phyloP scores from a whole-genome alignment of 2,888 invertebrate species.

The Microctonus brassicae region DNA sequence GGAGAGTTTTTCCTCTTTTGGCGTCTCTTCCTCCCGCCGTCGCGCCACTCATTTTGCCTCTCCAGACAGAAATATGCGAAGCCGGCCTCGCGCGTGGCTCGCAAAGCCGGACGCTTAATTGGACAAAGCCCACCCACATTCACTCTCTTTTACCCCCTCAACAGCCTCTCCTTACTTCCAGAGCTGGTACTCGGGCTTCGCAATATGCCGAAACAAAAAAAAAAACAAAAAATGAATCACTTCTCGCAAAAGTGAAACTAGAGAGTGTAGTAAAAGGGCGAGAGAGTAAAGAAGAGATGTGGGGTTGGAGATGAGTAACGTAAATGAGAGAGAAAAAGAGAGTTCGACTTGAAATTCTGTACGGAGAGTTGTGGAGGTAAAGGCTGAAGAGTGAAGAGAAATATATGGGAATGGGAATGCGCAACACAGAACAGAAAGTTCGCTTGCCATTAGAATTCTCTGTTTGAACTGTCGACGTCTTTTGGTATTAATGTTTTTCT shows the following conservation, averaged over 20 bases:
- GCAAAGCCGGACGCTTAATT: slow-evolving; percentile 68
- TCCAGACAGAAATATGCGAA: slow-evolving; percentile 67
- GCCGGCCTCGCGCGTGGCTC: slow-evolving; percentile 56
- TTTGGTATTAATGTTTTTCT: slow-evolving; percentile 68
- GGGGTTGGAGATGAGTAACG: background rate
- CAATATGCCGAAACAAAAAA: slow-evolving; percentile 63
- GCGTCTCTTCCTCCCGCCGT: slow-evolving; percentile 39
- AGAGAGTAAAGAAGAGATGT: slow-evolving; percentile 34
- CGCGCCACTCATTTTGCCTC: slow-evolving; percentile 49
- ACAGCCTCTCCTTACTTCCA: slow-evolving; percentile 24
- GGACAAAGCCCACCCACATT: slow-evolving; percentile 63
- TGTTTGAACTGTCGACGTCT: slow-evolving; percentile 59
- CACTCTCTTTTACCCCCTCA: slow-evolving; percentile 20
- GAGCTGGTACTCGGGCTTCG: slow-evolving; percentile 54
- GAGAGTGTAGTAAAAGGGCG: slow-evolving; percentile 12
- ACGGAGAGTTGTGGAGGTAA: background rate
- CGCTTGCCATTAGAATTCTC: slow-evolving; percentile 61
- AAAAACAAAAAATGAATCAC: slow-evolving; percentile 58
- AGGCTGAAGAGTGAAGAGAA: slow-evolving; percentile 41
- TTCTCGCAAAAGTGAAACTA: slow-evolving; percentile 49
- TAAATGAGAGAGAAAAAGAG: background rate
- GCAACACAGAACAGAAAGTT: slow-evolving; percentile 55
- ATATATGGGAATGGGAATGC: slow-evolving; percentile 36
- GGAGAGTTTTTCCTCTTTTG: slow-evolving; percentile 58
- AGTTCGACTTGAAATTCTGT: background rate